A percentile compares a stretch with the other conserved stretches of the same genome.
phyloP scores from a whole-genome alignment of 1,140 invertebrate species.

The Aricia agestis region DNA sequence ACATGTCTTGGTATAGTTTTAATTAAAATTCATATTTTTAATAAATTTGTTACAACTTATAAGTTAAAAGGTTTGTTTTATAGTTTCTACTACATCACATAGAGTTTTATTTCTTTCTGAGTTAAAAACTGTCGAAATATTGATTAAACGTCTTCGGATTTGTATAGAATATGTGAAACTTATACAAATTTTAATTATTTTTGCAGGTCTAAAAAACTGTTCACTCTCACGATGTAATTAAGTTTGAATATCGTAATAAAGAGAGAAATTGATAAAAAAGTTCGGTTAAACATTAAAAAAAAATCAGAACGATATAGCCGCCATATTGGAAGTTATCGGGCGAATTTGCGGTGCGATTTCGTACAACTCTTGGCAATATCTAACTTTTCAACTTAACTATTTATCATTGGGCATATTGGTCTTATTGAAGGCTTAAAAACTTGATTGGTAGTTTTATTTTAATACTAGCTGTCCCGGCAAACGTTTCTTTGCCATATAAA shows the following conservation, averaged over 20 bases:
- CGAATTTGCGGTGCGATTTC: background rate
- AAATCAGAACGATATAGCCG: background rate
- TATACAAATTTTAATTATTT: too few species aligned
- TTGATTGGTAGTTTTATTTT: background rate
- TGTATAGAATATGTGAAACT: too few species aligned
- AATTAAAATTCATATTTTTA: background rate
- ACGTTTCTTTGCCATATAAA: too few species aligned
- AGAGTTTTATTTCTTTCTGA: too few species aligned
- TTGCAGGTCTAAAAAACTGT: too few species aligned
- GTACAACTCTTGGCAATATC: constrained; percentile 6
- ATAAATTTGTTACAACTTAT: too few species aligned
- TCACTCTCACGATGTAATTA: background rate
- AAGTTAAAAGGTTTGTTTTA: too few species aligned
- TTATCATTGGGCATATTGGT: background rate
- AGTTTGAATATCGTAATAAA: background rate
- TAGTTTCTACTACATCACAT: too few species aligned
- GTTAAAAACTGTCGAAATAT: too few species aligned
- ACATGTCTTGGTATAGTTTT: constrained; percentile 4
- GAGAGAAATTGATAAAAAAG: background rate
- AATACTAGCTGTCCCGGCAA: background rate
- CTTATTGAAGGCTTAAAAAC: background rate
- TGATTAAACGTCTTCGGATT: too few species aligned
- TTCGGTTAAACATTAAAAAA: background rate
- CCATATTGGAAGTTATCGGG: constrained; percentile 10
- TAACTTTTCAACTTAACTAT: constrained; percentile 11